phyloP scores from a whole-genome alignment of 1,140 invertebrate species.

The Hycleus cichorii region DNA sequence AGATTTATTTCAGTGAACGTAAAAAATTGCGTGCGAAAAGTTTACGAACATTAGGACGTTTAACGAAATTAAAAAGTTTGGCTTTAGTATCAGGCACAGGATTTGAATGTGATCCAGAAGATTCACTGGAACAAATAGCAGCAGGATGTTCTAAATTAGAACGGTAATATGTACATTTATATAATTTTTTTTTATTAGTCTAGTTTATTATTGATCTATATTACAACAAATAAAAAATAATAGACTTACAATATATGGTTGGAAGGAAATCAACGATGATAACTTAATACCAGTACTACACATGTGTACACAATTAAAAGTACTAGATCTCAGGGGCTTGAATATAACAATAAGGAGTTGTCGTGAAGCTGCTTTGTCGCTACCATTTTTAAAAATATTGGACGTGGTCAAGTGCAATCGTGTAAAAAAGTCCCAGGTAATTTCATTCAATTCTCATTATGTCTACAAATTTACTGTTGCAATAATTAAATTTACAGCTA shows the following conservation, averaged over 20 bases:
- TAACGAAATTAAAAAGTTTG: constrained; percentile 22
- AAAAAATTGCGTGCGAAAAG: constrained; percentile 24
- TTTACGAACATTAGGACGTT: constrained; percentile 21
- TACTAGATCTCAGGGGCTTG: constrained; percentile 22
- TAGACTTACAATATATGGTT: constrained; percentile 24
- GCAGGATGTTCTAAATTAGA: constrained; percentile 26
- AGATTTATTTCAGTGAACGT: constrained; percentile 24
- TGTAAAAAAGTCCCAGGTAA: constrained; percentile 26
- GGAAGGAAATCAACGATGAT: constrained; percentile 29
- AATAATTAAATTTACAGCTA: too few species aligned
- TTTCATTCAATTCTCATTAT: not conserved
- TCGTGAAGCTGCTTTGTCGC: constrained; percentile 24
- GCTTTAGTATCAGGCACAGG: constrained; percentile 18
- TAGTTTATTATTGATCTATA: not conserved
- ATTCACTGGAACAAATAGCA: constrained; percentile 26
- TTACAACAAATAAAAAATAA: not conserved
- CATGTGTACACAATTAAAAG: constrained; percentile 24
- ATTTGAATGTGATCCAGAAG: constrained; percentile 27
- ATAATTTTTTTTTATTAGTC: too few species aligned
- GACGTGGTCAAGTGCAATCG: constrained; percentile 27
- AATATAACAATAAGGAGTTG: constrained; percentile 30
- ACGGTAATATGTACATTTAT: constrained; percentile 9
- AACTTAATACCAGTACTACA: constrained; percentile 26
- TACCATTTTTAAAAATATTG: constrained; percentile 23
- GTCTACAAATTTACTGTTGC: not conserved